Evolutionary conservation across 2,888 invertebrate species (phyloP).

Genomic region (Leptinotarsa haldemani): DNA sequence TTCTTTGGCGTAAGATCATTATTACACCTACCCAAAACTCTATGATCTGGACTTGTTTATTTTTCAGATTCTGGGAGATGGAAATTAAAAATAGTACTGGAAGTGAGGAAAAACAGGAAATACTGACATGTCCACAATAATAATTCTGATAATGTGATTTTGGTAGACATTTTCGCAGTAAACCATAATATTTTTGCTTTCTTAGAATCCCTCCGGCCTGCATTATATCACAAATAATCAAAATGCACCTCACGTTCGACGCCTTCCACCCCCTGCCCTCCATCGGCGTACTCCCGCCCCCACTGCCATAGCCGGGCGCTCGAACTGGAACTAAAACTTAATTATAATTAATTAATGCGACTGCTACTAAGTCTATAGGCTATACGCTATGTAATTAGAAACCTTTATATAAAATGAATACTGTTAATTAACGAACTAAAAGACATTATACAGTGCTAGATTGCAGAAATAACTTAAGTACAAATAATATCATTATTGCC

Average conservation of each 20-base stretch:
- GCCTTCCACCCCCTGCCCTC: slow-evolving; percentile 56
- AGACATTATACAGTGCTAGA: slow-evolving; percentile 68
- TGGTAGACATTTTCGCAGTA: too few relatives aligned
- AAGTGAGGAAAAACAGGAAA: too few relatives aligned
- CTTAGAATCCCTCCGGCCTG: slow-evolving; percentile 60
- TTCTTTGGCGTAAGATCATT: too few relatives aligned
- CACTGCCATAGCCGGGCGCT: slow-evolving; percentile 62
- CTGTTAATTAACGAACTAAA: slow-evolving; percentile 72
- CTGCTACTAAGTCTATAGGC: slow-evolving; percentile 67
- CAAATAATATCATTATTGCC: slow-evolving; percentile 61
- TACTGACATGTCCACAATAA: too few relatives aligned
- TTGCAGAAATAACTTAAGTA: slow-evolving; percentile 65
- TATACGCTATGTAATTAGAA: slow-evolving; percentile 70
- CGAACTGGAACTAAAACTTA: slow-evolving; percentile 78
- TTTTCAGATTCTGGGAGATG: too few relatives aligned
- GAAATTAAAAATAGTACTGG: too few relatives aligned
- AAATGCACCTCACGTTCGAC: slow-evolving; percentile 64
- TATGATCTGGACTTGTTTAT: too few relatives aligned
- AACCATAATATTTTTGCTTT: neutral
- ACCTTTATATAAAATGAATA: slow-evolving; percentile 73
- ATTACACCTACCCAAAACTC: too few relatives aligned
- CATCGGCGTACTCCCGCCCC: slow-evolving; percentile 65
- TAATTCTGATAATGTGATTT: too few relatives aligned
- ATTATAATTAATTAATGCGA: slow-evolving; percentile 77
- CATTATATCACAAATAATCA: slow-evolving; percentile 64